A percentile compares a stretch with the other conserved stretches of the same genome.
Evolutionary conservation across 2,888 invertebrate genomes (phyloP).

Genomic region (Tiphia femorata): DNA sequence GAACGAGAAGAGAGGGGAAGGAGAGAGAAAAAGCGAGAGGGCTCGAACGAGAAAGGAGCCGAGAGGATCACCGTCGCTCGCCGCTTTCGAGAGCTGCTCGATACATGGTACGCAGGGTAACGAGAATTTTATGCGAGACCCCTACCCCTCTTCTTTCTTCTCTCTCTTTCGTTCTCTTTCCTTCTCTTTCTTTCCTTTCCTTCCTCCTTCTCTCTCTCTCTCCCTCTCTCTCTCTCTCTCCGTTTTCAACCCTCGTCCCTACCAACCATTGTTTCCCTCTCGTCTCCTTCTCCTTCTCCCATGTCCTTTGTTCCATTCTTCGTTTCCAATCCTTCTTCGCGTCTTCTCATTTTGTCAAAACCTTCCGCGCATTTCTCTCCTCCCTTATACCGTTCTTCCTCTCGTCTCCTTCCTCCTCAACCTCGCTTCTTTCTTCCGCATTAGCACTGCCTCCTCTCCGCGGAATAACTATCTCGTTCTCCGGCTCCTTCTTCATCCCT

Average conservation of each 20-base stretch:
- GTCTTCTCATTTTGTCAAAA: slow-evolving; percentile 18
- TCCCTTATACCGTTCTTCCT: no score
- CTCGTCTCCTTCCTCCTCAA: no score
- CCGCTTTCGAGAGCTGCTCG: slow-evolving; percentile 27
- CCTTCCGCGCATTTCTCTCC: no score
- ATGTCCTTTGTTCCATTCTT: no score
- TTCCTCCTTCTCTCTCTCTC: background rate
- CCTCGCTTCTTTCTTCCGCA: no score
- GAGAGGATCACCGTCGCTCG: background rate
- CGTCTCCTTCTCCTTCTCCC: background rate
- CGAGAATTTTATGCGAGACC: slow-evolving; percentile 33
- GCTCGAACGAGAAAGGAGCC: slow-evolving; percentile 16
- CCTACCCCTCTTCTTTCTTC: background rate
- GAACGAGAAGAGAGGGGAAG: slow-evolving; percentile 1
- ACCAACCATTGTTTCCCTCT: background rate
- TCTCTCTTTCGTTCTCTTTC: slow-evolving; percentile 1
- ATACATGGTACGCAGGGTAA: slow-evolving; percentile 21
- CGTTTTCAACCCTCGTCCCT: slow-evolving; percentile 1
- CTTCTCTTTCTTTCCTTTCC: background rate
- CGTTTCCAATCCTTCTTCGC: background rate
- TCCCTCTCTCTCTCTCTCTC: background rate
- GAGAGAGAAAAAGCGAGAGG: slow-evolving; percentile 19
- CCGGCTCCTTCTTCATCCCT: slow-evolving; percentile 24
- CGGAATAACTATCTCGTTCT: no score
- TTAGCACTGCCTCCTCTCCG: slow-evolving; percentile 20